phyloP scores from a whole-genome alignment of 2,113 vertebrate genomes.

The Arizona elegans region DNA sequence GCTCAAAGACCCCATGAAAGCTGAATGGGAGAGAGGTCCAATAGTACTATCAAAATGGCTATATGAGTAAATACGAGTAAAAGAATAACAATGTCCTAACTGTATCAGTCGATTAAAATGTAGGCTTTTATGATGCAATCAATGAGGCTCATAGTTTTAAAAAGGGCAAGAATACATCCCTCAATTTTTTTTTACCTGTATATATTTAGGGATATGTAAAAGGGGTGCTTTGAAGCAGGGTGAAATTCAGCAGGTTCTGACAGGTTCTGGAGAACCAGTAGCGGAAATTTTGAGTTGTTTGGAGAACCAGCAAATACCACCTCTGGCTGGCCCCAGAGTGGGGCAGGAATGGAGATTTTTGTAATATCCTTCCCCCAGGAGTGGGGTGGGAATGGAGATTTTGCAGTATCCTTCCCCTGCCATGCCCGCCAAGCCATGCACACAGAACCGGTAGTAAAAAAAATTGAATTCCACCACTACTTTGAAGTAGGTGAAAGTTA shows the following conservation, averaged over 20 bases:
- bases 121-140: neutral
- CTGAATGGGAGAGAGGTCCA: neutral
- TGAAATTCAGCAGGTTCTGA: no score
- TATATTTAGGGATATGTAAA: neutral
- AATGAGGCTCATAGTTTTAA: neutral
- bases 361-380: no score
- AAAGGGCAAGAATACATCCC: neutral
- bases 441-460: no score
- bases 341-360: no score
- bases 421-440: no score
- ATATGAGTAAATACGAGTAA: neutral
- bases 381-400: no score
- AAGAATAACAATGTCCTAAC: neutral
- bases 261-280: no score
- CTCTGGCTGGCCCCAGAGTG: no score
- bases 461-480: neutral
- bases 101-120: neutral
- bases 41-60: neutral
- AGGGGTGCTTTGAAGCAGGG: neutral
- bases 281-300: no score
- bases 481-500: neutral
- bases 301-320: no score
- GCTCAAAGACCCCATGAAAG: neutral
- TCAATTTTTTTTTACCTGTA: neutral
- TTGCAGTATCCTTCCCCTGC: no score